phyloP scores from a whole-genome alignment of 2,797 vertebrate genomes.

The Amazona finschi region DNA sequence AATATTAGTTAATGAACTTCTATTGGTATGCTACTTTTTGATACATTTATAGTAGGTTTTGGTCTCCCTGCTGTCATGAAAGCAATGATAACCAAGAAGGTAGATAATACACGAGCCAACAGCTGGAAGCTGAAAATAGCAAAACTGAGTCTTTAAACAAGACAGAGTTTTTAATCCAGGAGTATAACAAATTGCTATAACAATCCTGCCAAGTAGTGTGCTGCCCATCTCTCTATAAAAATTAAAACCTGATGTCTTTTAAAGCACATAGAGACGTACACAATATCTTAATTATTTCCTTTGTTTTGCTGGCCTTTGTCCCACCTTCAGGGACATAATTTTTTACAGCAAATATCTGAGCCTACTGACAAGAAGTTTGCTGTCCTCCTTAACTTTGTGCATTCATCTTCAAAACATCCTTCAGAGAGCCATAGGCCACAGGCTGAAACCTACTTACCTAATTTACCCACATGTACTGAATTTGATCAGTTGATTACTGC shows the following conservation, averaged over 20 bases:
- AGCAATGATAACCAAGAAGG: neutral
- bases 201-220: neutral
- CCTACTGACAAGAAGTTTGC: neutral
- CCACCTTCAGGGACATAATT: neutral
- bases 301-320: neutral
- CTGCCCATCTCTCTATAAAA: neutral
- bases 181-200: neutral
- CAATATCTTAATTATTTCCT: neutral
- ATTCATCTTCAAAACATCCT: neutral
- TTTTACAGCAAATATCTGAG: neutral
- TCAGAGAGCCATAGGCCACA: neutral
- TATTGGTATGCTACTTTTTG: neutral
- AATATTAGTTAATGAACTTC: neutral
- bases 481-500: neutral
- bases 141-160: neutral
- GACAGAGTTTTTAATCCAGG: neutral
- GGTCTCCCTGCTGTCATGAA: neutral
- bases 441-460: neutral
- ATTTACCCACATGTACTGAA: neutral
- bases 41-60: neutral
- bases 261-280: neutral
- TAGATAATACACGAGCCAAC: neutral
- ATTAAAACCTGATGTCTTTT: neutral
- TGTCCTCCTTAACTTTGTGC: neutral
- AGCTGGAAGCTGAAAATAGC: neutral